Base-by-base conservation (phyloP, 2,797 vertebrate genomes). In the Coregonus sp. region DNA sequence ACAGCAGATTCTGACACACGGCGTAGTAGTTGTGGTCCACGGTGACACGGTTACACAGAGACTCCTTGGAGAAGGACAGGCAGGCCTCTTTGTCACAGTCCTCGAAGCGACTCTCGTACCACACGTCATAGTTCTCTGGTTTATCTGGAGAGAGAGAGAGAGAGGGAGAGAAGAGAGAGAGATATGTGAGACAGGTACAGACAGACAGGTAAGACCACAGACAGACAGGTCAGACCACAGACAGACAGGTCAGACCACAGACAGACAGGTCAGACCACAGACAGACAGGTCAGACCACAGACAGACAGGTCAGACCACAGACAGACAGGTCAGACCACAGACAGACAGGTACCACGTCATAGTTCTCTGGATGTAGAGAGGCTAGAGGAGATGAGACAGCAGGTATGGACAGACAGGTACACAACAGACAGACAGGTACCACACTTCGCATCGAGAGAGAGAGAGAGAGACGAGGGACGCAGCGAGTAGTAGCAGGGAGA, bases 1-100 rank as follows among this genome's bases (percentile, higher is more conserved):
- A 99, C 83, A 99, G 94, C 81, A 99, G 96, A 92, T 99, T 99
- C 92, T 99, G 98, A 88, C 98, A 99, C 89, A 99, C 78, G 70
- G 98, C 98, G 25, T 99, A 99, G 50, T 98, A 99, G 92, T 99
- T 99, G 93, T 99, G 98, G 94, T 99, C 98, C 89, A 98, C 97
- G 33, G 97, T 99, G 88, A 96, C 96, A 69, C 97, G 92, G 79
- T 96, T 95, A 83, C 98, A 99, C 35, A 99, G 95, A 20, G 96
- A 96, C 89, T 99, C 98, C 90, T 99, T 99, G 12, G 98, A 99
- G 93, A 99, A 99, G n/a, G 98, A 99, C 75, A 99, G 94, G 82
- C 98, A 99, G 86, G 98, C 98, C 91, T 99, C 98, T 82, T 98
- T 95, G 90, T 99, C 98, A 77, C 98, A 99, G 90, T 98, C 97